A percentile compares a stretch with the other conserved stretches of the same genome.
Evolutionary conservation across 30 jellyfish, hydroid and myxozoan species (phyloP).

Genomic region (Calvadosia cruxmelitensis): DNA sequence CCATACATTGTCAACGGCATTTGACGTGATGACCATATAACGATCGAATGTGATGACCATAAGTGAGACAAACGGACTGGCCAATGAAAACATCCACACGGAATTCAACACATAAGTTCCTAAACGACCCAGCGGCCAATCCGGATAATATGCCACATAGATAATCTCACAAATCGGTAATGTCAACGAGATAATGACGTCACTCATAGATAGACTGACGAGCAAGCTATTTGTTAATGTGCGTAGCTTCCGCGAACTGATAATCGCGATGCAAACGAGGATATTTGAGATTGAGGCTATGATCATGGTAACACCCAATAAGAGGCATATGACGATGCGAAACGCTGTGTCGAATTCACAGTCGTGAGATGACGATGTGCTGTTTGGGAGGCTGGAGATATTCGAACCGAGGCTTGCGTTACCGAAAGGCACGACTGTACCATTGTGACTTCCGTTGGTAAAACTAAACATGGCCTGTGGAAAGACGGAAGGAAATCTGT

Average conservation of each 20-base stretch:
- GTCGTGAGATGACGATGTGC: not conserved
- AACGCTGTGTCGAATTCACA: conserved; percentile 13
- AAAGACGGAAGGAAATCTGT: too few relatives aligned
- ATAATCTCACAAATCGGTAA: conserved; percentile 34
- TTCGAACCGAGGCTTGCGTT: too few relatives aligned
- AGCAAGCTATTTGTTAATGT: conserved; percentile 30
- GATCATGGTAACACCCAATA: conserved; percentile 18
- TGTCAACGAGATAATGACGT: conserved; percentile 17
- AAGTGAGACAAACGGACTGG: conserved; percentile 41
- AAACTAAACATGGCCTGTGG: too few relatives aligned
- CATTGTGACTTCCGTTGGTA: too few relatives aligned
- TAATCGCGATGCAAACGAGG: conserved; percentile 24
- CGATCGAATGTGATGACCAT: conserved; percentile 49
- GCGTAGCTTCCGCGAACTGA: conserved; percentile 7
- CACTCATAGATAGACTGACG: conserved; percentile 35
- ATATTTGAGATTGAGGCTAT: conserved; percentile 29
- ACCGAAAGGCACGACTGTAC: too few relatives aligned
- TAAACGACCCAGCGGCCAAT: conserved; percentile 28
- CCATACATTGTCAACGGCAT: conserved; percentile 1
- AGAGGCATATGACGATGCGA: conserved; percentile 10
- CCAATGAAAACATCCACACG: conserved; percentile 49
- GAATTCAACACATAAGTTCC: conserved; percentile 42
- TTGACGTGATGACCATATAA: conserved; percentile 24
- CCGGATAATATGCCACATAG: conserved; percentile 31
- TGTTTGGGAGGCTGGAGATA: not conserved